Percentiles rank a stretch among this genome's conserved stretches.
These are phyloP conservation scores for Thunnus thynnus DNA, from an alignment of 2,113 vertebrate genomes.

Conservation along the genomic window DNA sequence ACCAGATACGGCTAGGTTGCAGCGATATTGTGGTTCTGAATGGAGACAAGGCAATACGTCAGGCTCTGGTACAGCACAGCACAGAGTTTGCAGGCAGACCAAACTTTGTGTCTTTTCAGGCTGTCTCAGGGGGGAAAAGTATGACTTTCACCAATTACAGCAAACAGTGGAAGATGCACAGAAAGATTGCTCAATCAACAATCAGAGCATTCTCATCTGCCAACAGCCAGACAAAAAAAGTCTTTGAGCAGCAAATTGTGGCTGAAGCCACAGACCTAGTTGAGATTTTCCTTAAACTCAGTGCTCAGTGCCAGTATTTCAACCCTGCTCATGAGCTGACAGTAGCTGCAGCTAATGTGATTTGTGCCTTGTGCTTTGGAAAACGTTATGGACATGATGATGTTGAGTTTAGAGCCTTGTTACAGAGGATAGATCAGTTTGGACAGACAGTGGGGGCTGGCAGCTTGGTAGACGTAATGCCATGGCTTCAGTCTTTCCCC, in stretches of 20 bases:
- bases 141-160: conserved; percentile 85
- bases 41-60: conserved; percentile 84
- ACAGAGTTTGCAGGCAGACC: conserved; percentile 89
- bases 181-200: conserved; percentile 85
- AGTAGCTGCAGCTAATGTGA: conserved; percentile 87
- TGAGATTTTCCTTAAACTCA: conserved; percentile 73
- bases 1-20: conserved; percentile 85
- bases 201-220: conserved; percentile 85
- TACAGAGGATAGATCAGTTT: conserved; percentile 81
- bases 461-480: conserved; percentile 89
- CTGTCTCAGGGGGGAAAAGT: conserved; percentile 85
- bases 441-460: conserved; percentile 88
- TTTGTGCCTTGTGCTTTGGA: conserved; percentile 89
- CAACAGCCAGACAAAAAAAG: conserved; percentile 79
- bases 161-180: conserved; percentile 85
- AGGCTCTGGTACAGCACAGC: conserved; percentile 86
- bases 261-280: conserved; percentile 85
- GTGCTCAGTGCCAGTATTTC: conserved; percentile 71
- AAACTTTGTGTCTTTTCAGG: conserved; percentile 88
- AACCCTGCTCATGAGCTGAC: conserved; percentile 82
- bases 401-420: conserved; percentile 84
- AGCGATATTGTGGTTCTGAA: conserved; percentile 87
- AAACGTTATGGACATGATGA: conserved; percentile 86
- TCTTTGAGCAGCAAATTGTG: conserved; percentile 86
- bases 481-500: conserved; percentile 89